Percentiles rank a stretch among this genome's conserved stretches.
These are phyloP conservation scores for Hemicordylus capensis DNA, from an alignment of 2,113 vertebrate genomes.

Conservation along the genomic window DNA sequence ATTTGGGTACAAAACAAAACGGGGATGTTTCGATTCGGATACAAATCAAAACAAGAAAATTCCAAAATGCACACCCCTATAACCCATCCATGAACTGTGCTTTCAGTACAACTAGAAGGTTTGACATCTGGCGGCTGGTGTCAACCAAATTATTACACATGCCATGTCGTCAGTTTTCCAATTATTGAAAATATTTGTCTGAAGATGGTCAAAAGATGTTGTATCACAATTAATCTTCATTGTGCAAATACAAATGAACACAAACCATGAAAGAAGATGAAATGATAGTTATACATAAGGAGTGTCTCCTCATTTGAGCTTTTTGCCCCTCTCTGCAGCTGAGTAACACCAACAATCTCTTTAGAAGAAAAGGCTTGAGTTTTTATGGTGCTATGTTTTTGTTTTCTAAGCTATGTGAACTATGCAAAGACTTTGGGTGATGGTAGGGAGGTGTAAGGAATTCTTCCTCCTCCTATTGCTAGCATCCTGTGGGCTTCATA, in stretches of 20 bases:
- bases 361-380: not conserved
- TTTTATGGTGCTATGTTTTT: not conserved
- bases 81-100: not conserved
- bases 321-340: not conserved
- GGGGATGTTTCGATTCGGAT: no score
- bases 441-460: not conserved
- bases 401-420: not conserved
- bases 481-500: not conserved
- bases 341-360: not conserved
- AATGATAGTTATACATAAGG: not conserved
- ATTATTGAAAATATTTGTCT: constrained; percentile 4
- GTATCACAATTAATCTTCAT: not conserved
- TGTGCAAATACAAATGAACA: constrained; percentile 1
- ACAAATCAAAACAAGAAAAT: no score
- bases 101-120: not conserved
- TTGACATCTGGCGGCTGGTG: not conserved
- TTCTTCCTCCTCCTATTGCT: not conserved
- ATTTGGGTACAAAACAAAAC: no score
- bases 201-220: not conserved
- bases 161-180: constrained; percentile 3
- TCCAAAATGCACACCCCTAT: no score
- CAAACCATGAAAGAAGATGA: constrained; percentile 8
- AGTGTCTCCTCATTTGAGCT: constrained; percentile 5
- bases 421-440: not conserved
- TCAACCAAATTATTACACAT: not conserved